Evolutionary conservation across 2,888 invertebrate species (phyloP).

Genomic region (Lycaena phlaeas): DNA sequence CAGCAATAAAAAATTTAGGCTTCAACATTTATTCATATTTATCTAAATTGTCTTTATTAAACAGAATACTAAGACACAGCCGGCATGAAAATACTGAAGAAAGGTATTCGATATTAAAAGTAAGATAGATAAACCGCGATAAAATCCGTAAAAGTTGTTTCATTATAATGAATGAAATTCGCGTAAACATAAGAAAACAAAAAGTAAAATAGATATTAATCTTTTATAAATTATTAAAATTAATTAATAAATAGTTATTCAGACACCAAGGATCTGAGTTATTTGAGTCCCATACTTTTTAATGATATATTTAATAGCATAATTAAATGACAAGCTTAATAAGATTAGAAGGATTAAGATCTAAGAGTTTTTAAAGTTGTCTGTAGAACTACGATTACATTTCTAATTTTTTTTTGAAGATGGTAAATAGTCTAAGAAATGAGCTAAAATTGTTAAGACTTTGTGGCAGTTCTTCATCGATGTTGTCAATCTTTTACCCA

Average conservation of each 20-base stretch:
- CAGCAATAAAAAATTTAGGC: conserved; percentile 7
- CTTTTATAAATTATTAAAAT: not conserved
- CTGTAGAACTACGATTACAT: conserved; percentile 1
- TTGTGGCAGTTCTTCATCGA: conserved; percentile 15
- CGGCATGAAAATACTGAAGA: not conserved
- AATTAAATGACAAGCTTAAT: conserved; percentile 1
- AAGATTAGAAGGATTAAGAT: conserved; percentile 2
- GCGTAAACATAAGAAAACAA: too few relatives aligned
- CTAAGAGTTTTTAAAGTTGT: conserved; percentile 1
- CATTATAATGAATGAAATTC: too few relatives aligned
- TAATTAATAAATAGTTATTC: not conserved
- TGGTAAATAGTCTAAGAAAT: not conserved
- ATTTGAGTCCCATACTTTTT: conserved; percentile 5
- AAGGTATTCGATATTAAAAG: not conserved
- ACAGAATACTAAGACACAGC: conserved; percentile 7
- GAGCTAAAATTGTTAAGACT: not conserved
- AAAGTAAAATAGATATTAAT: not conserved
- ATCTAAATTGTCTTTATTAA: not conserved
- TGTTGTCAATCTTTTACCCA: conserved; percentile 4
- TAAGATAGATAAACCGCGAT: too few relatives aligned
- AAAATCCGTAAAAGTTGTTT: too few relatives aligned
- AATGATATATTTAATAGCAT: conserved; percentile 1
- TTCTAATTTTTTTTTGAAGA: not conserved
- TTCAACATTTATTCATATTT: not conserved
- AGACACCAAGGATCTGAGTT: not conserved